Percentiles rank a stretch among this genome's conserved stretches.
Conservation (phyloP, 2,888 invertebrate species). For the Apamea sordens region DNA sequence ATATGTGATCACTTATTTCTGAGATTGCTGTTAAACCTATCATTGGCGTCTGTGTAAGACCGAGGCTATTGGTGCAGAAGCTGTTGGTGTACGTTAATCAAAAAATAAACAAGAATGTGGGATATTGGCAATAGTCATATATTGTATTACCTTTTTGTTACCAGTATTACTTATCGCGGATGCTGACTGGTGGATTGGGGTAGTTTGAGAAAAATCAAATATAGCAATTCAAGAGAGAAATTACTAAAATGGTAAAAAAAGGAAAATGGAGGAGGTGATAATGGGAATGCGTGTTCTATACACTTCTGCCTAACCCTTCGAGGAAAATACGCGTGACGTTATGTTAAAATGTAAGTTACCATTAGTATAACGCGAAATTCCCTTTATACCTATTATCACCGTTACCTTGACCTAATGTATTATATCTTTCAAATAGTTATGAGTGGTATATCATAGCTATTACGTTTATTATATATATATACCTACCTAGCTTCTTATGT, state of each 20-base stretch:
- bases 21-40: too few relatives aligned
- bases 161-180: neutral
- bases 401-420: slow-evolving; percentile 37
- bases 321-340: neutral
- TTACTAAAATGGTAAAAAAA: neutral
- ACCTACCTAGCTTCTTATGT: neutral
- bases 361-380: neutral
- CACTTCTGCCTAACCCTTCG: neutral
- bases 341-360: neutral
- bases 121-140: neutral
- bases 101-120: too few relatives aligned
- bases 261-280: neutral
- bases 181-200: neutral
- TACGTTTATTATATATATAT: neutral
- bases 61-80: too few relatives aligned
- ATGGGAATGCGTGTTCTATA: neutral
- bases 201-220: neutral
- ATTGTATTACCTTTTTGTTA: neutral
- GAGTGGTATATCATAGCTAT: neutral
- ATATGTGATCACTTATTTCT: too few relatives aligned
- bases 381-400: slow-evolving; percentile 1
- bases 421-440: slow-evolving; percentile 21
- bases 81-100: too few relatives aligned
- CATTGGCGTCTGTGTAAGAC: too few relatives aligned
- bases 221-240: neutral